Conservation (phyloP, 2,797 vertebrate species). For the Astyanax mexicanus region DNA sequence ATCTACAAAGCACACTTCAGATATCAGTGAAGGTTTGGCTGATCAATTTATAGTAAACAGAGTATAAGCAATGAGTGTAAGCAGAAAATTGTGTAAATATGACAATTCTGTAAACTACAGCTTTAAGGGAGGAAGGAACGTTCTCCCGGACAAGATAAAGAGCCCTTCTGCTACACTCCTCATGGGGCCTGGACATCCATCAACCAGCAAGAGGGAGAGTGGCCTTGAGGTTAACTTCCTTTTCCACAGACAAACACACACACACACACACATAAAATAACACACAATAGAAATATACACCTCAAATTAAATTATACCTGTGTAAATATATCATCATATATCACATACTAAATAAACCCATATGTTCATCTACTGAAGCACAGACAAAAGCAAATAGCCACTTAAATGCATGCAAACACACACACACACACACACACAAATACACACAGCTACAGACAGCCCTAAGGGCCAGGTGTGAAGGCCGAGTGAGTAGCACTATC, state of each 20-base stretch:
- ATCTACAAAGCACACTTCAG: too few species aligned
- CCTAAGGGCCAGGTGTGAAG: conserved; percentile 58
- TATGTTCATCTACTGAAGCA: too few species aligned
- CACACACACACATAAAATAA: neutral
- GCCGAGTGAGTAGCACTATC: conserved; percentile 69
- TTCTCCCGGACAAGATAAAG: conserved; percentile 74
- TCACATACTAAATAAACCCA: neutral
- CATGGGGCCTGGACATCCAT: conserved; percentile 67
- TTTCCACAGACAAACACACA: neutral
- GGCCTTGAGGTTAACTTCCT: conserved; percentile 21
- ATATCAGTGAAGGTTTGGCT: too few species aligned
- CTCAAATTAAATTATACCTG: neutral
- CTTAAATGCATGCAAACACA: neutral
- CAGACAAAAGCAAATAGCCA: neutral
- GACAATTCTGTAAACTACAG: too few species aligned
- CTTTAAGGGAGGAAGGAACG: neutral
- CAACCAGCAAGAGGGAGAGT: conserved; percentile 59
- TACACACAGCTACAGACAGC: conserved; percentile 15
- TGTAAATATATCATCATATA: neutral
- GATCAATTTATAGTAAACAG: too few species aligned
- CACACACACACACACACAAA: neutral
- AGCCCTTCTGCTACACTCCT: conserved; percentile 74
- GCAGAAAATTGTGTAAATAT: too few species aligned
- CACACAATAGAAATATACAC: neutral
- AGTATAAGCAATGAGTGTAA: too few species aligned